Base-by-base conservation (phyloP, 1,140 invertebrate genomes). In the Drosophila kanapiae region DNA sequence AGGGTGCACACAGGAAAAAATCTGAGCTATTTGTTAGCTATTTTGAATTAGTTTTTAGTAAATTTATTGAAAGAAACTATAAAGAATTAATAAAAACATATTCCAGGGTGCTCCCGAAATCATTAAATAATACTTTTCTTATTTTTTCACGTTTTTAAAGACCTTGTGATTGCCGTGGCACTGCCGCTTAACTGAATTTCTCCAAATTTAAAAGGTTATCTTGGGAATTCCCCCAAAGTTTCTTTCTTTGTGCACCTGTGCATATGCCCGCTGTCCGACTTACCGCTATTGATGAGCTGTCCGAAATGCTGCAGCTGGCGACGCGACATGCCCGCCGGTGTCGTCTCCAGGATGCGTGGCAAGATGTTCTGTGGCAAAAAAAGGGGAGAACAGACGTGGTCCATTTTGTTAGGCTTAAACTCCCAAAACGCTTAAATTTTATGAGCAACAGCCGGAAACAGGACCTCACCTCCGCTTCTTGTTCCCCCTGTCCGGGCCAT, bases 271-370 rank as follows among this genome's bases (percentile, higher is more conserved):
- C 7, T 45, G 57, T 31, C 35, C 37, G 9, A 65, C 67, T 91
- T 86, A 91, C 91, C 91, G 48, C 82, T 87, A 67, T 80, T 82
- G 69, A 90, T 92, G 62, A 92, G 78, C 71, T 92, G 91, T 8
- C 84, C 79, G 35, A 87, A 92, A 45, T 92, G 91, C 65, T 82
- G 70, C 6, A 92, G 69, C 49, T 92, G 91, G 37, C 83, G 78
- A 45, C 82, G 82, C 16, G 86, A 92, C 42, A 92, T 85, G 42
- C 86, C 86, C 51, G 91, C 91, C 29, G 91, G 91, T 14, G 91
- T 92, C 35, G 83, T 91, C 72, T 85, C 81, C 54, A 85, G 82
- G 56, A 92, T 83, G 33, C 87, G 87, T 61, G 83, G 65, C 56
- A 92, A 83, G 61, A 92, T 75, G 70, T 48, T 65, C 90, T 87